These are phyloP conservation scores for Chrysina gloriosa DNA, from an alignment of 2,888 invertebrate genomes.

Conservation along the genomic window DNA sequence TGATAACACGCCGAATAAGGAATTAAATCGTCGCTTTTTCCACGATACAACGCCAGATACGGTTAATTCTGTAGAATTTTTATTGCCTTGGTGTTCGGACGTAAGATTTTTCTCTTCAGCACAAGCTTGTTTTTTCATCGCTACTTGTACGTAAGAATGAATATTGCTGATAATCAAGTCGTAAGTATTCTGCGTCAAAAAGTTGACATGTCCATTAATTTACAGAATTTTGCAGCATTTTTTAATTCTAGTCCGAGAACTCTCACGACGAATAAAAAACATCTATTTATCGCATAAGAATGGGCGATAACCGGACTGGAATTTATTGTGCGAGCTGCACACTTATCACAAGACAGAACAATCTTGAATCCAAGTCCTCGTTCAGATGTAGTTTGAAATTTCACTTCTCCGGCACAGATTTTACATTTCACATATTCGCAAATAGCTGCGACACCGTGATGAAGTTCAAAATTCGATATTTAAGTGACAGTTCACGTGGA, in stretches of 20 bases:
- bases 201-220: constrained; percentile 47
- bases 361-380: too few relatives aligned
- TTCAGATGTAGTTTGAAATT: too few relatives aligned
- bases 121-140: constrained; percentile 38
- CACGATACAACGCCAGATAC: constrained; percentile 47
- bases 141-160: constrained; percentile 34
- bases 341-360: too few relatives aligned
- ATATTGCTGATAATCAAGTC: constrained; percentile 42
- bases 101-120: constrained; percentile 45
- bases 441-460: too few relatives aligned
- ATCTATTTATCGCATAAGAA: too few relatives aligned
- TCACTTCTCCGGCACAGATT: too few relatives aligned
- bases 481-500: too few relatives aligned
- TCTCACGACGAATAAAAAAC: too few relatives aligned
- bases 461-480: too few relatives aligned
- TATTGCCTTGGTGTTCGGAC: constrained; percentile 40
- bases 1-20: constrained; percentile 44
- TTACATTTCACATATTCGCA: too few relatives aligned
- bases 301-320: too few relatives aligned
- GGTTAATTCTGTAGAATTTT: constrained; percentile 49
- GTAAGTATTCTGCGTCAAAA: constrained; percentile 48
- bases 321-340: too few relatives aligned
- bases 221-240: constrained; percentile 47
- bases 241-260: constrained; percentile 47
- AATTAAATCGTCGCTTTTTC: constrained; percentile 40